A percentile compares a stretch with the other conserved stretches of the same genome.
Conservation (phyloP, 2,888 invertebrate species). For the Microctonus aethiopoides region DNA sequence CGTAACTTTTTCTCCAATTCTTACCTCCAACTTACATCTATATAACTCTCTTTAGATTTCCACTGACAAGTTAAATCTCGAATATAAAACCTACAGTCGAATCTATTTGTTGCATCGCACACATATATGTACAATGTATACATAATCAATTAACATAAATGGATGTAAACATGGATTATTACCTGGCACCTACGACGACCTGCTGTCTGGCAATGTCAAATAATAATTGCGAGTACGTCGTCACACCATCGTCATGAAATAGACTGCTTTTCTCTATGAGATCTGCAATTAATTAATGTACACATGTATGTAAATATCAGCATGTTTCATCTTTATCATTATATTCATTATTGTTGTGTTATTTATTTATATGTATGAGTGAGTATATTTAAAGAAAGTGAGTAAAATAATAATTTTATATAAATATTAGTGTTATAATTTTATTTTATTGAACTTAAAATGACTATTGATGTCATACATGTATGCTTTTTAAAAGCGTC, state of each 20-base stretch:
- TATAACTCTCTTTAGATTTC: background rate
- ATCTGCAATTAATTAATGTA: conserved; percentile 71
- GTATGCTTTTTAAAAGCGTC: background rate
- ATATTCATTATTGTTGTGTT: too few relatives aligned
- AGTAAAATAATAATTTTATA: background rate
- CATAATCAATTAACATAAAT: background rate
- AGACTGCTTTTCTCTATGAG: conserved; percentile 67
- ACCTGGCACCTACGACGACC: conserved; percentile 91
- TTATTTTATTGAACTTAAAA: background rate
- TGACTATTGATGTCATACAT: background rate
- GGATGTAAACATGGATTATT: conserved; percentile 61
- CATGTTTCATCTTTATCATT: background rate
- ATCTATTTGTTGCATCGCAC: background rate
- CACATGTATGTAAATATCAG: background rate
- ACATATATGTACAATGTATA: background rate
- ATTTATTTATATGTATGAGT: background rate
- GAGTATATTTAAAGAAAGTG: background rate
- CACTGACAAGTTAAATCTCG: background rate
- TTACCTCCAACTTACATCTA: background rate
- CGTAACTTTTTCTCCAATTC: too few relatives aligned
- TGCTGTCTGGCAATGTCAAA: conserved; percentile 90
- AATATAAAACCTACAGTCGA: conserved; percentile 6
- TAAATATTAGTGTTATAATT: background rate
- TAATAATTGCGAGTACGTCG: conserved; percentile 83
- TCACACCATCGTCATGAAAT: conserved; percentile 80